These are phyloP conservation scores for Tuberolachnus salignus DNA, from an alignment of 2,888 invertebrate genomes.

Conservation along the genomic window DNA sequence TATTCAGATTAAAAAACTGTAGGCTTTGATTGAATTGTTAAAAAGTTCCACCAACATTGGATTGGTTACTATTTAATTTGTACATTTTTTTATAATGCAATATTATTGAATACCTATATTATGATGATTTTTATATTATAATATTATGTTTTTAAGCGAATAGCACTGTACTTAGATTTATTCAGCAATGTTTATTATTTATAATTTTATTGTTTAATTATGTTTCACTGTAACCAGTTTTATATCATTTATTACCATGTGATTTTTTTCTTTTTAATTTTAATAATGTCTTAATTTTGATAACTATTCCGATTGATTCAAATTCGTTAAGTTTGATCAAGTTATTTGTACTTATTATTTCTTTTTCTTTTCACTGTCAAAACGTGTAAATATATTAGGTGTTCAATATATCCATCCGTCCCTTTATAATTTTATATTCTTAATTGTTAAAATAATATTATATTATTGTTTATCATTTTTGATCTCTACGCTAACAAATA, in stretches of 20 bases:
- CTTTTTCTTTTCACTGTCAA: not conserved
- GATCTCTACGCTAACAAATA: conserved; percentile 18
- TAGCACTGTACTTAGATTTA: conserved; percentile 16
- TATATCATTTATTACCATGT: not conserved
- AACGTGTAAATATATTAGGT: not conserved
- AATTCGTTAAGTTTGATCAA: conserved; percentile 19
- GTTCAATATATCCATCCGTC: not conserved
- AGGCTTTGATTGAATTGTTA: too few relatives aligned
- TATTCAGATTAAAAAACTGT: too few relatives aligned
- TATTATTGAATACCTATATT: not conserved
- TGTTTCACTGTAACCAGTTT: not conserved
- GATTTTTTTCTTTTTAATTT: not conserved
- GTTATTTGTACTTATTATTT: conserved; percentile 29
- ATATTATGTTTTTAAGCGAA: not conserved
- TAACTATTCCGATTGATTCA: not conserved
- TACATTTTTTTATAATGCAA: too few relatives aligned
- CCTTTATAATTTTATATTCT: not conserved
- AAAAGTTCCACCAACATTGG: too few relatives aligned
- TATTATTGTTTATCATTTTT: conserved; percentile 14
- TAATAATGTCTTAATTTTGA: not conserved
- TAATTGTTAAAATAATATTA: not conserved
- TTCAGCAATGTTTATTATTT: conserved; percentile 22
- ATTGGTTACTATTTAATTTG: too few relatives aligned
- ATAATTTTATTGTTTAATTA: not conserved
- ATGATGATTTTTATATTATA: not conserved